Percentiles rank a stretch among this genome's conserved stretches.
Conservation (phyloP, 1,140 invertebrate species). For the Hyposmocoma kahamanoa region DNA sequence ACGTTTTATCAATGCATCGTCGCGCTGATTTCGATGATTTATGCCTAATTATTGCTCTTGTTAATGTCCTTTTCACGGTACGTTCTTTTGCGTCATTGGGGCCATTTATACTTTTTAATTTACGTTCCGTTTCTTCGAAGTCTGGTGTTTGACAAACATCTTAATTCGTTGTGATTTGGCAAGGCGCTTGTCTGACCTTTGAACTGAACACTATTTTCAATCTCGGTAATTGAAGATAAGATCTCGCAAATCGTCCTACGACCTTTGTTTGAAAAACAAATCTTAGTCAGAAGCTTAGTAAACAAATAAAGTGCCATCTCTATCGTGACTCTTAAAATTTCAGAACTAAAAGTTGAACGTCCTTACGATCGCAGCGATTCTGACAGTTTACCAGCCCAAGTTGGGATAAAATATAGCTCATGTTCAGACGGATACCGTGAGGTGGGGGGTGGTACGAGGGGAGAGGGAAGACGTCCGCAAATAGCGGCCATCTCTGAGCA, state of each 20-base stretch:
- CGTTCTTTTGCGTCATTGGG: constrained; percentile 45
- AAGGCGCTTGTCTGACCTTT: too few relatives aligned
- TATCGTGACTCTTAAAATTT: constrained; percentile 39
- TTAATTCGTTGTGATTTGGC: constrained; percentile 24
- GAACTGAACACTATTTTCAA: too few relatives aligned
- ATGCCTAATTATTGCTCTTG: constrained; percentile 67
- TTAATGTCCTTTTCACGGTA: constrained; percentile 63
- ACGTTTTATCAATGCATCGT: constrained; percentile 71
- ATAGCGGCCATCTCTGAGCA: constrained; percentile 61
- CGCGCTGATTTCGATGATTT: constrained; percentile 67
- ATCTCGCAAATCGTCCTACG: too few relatives aligned
- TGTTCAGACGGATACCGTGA: constrained; percentile 53
- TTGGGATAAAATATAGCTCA: constrained; percentile 68
- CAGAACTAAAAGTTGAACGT: constrained; percentile 59
- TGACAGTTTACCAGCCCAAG: constrained; percentile 65
- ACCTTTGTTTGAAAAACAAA: too few relatives aligned
- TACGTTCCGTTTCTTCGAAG: background rate
- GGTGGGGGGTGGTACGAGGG: constrained; percentile 20
- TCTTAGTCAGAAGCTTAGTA: too few relatives aligned
- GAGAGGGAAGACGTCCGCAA: constrained; percentile 49
- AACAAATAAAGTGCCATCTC: too few relatives aligned
- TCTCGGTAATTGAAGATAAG: too few relatives aligned
- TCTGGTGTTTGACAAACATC: background rate
- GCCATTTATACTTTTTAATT: constrained; percentile 51
- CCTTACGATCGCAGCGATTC: constrained; percentile 52